A percentile compares a stretch with the other conserved stretches of the same genome.
Evolutionary conservation across 2,113 vertebrate genomes (phyloP).

Genomic region (Chloroceryle aenea): DNA sequence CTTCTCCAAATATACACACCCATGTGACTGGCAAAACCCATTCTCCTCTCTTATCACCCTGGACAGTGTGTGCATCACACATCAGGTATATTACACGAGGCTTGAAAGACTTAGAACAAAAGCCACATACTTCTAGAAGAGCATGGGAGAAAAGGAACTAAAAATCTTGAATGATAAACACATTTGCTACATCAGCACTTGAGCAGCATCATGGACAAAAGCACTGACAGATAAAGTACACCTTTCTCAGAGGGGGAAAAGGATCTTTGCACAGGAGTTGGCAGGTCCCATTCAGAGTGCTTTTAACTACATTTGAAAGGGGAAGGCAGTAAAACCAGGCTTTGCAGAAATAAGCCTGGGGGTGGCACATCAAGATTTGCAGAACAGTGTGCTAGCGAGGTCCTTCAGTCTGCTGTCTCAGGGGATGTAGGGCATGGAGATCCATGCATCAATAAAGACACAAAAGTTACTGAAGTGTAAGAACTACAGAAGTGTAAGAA

Average conservation of each 20-base stretch:
- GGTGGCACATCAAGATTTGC: background rate
- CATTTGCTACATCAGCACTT: background rate
- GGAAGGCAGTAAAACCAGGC: background rate
- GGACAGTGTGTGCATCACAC: background rate
- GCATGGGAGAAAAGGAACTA: background rate
- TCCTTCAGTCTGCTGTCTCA: background rate
- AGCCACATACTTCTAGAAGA: background rate
- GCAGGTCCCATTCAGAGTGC: background rate
- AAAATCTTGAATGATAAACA: background rate
- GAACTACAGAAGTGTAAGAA: background rate
- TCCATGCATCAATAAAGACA: background rate
- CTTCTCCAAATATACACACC: slow-evolving; percentile 15
- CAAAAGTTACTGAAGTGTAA: background rate
- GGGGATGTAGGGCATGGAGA: background rate
- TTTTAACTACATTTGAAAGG: background rate
- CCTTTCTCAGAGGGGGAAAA: background rate
- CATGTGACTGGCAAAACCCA: background rate
- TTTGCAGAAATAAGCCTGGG: background rate
- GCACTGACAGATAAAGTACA: background rate
- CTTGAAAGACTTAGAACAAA: background rate
- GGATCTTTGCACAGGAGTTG: background rate
- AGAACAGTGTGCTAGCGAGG: background rate
- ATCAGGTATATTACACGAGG: background rate
- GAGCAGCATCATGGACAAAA: background rate
- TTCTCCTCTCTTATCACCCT: background rate